Evolutionary conservation across 2,113 vertebrate species (phyloP).

Genomic region (Pogona vitticeps): DNA sequence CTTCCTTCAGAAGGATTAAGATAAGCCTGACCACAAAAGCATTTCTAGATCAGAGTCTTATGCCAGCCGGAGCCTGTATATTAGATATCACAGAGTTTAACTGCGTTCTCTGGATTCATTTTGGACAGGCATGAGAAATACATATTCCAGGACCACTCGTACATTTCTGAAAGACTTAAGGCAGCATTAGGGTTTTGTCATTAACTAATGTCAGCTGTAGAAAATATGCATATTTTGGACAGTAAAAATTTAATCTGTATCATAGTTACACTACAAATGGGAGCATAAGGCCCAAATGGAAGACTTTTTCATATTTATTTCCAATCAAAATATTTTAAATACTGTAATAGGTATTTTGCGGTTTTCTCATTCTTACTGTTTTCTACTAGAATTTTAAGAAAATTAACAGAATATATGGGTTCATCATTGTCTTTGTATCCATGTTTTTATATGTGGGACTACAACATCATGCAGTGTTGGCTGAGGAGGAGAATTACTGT

Average conservation of each 20-base stretch:
- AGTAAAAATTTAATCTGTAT: background rate
- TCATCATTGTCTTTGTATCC: constrained; percentile 33
- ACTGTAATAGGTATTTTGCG: background rate
- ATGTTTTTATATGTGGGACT: background rate
- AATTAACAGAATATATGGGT: constrained; percentile 29
- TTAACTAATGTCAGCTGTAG: background rate
- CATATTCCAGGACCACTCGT: background rate
- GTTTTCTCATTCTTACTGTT: background rate
- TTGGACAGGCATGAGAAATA: background rate
- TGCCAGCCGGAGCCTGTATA: background rate
- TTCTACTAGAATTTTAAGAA: constrained; percentile 23
- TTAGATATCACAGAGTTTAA: background rate
- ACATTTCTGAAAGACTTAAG: background rate
- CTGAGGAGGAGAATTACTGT: background rate
- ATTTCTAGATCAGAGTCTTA: background rate
- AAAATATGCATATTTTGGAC: background rate
- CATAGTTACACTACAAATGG: background rate
- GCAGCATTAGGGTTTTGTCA: background rate
- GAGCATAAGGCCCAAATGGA: background rate
- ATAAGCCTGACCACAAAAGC: background rate
- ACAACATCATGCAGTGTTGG: constrained; percentile 36
- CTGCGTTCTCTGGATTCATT: background rate
- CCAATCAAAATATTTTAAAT: background rate
- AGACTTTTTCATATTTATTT: background rate
- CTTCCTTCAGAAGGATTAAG: background rate